These are phyloP conservation scores for Eustalomyia histrio DNA, from an alignment of 2,888 invertebrate species.

Conservation along the genomic window DNA sequence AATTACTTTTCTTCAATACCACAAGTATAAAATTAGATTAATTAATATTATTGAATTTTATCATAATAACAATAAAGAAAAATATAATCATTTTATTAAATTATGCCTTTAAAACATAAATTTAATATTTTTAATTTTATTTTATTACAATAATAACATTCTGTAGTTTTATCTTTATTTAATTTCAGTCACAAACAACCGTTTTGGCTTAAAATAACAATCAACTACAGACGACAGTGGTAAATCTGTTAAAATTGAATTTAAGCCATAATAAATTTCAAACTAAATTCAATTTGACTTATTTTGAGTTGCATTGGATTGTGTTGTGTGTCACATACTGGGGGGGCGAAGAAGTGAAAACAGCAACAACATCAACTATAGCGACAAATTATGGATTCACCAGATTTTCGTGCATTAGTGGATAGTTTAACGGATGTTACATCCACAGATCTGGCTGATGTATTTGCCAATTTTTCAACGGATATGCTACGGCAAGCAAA, in stretches of 20 bases:
- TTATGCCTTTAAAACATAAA: not conserved
- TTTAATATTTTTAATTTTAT: not conserved
- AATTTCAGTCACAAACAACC: constrained; percentile 41
- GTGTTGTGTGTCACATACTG: constrained; percentile 14
- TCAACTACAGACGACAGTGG: not conserved
- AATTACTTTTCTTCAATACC: too few species aligned
- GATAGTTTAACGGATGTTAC: constrained; percentile 70
- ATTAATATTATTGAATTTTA: too few species aligned
- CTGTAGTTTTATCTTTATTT: constrained; percentile 47
- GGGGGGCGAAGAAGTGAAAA: not conserved
- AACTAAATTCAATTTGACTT: constrained; percentile 15
- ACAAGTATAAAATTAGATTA: too few species aligned
- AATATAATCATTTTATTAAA: not conserved
- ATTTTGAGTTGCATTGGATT: not conserved
- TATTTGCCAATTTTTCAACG: constrained; percentile 73
- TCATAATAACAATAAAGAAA: too few species aligned
- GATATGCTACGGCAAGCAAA: constrained; percentile 72
- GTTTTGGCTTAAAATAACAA: not conserved
- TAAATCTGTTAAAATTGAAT: constrained; percentile 33
- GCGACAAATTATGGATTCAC: constrained; percentile 68
- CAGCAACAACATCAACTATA: not conserved
- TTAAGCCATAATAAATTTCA: constrained; percentile 20
- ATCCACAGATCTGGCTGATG: constrained; percentile 68
- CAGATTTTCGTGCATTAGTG: constrained; percentile 71
- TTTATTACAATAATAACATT: constrained; percentile 17